Base-by-base conservation (phyloP, 2,797 vertebrate genomes). In the Fistularia commersonii region DNA sequence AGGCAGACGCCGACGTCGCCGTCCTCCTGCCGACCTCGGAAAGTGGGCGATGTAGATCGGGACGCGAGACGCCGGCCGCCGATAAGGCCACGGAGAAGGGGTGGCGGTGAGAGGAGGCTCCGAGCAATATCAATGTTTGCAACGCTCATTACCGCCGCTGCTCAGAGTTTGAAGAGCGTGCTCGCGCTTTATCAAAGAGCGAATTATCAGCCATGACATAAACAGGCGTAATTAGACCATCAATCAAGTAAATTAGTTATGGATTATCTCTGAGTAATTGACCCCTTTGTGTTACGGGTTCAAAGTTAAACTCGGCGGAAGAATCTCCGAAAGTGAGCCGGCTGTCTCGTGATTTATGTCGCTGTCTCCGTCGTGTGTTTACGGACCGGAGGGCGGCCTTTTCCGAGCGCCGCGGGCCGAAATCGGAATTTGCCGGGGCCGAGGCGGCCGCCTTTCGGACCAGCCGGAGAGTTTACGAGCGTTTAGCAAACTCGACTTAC, bases 161-260 rank as follows among this genome's bases (percentile, higher is more conserved):
- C 68, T 68, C 48, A 23, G 62, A 49, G 51, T 68, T 72, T 67
- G 54, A 74, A 66, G 79, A 64, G 73, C 70, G 60, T 69, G 64
- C 71, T 79, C 80, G 64, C 56, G 77, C 82, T 23, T 85, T 79
- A 86, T 87, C 84, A 87, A 84, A 86, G 77, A 68, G 48, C 64
- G 64, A 82, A 83, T 84, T 83, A 84, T 86, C 77, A 79, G 77
- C 74, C 86, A 81, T 79, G 83, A 85, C 82, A 81, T 75, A 84
- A 88, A 87, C 82, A 82, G 68, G 63, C 77, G 63, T 85, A 85
- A 88, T 89, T 89, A 82, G 76, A 80, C 79, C 81, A 86, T 88
- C 83, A 87, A 84, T 88, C 82, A 83, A 72, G 71, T 80, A 72
- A 87, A 86, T 88, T 82, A 84, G 82, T 82, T 84, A 85, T 85